phyloP scores from a whole-genome alignment of 2,797 vertebrate species.

The Poeciliopsis infans region DNA sequence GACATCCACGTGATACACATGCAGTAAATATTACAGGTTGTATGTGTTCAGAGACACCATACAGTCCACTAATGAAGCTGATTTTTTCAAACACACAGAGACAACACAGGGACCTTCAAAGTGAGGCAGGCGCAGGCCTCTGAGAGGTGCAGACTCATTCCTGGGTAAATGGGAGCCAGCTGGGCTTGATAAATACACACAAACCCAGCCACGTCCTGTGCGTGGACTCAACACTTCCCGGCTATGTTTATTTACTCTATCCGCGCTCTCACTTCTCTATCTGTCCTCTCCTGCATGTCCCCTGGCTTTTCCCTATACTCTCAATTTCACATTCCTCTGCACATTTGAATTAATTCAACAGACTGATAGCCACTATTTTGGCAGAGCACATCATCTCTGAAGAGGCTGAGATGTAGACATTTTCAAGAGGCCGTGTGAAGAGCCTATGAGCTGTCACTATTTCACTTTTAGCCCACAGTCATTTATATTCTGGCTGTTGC shows the following conservation, averaged over 20 bases:
- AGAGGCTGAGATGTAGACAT: constrained; percentile 7
- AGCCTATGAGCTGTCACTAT: background rate
- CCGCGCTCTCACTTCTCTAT: constrained; percentile 72
- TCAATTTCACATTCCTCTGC: constrained; percentile 48
- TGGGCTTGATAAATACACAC: constrained; percentile 79
- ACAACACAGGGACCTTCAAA: constrained; percentile 74
- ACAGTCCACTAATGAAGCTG: constrained; percentile 65
- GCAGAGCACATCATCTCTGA: constrained; percentile 8
- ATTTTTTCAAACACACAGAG: constrained; percentile 45
- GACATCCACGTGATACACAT: constrained; percentile 37
- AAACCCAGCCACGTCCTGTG: constrained; percentile 76
- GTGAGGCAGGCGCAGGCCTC: constrained; percentile 70
- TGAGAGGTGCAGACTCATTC: constrained; percentile 81
- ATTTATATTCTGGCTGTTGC: background rate
- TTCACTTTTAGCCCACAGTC: background rate
- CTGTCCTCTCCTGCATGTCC: constrained; percentile 69
- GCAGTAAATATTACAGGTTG: constrained; percentile 61
- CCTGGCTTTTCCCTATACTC: constrained; percentile 34
- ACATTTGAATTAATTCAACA: constrained; percentile 39
- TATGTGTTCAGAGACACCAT: constrained; percentile 57
- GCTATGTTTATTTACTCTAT: constrained; percentile 77
- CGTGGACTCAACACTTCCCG: constrained; percentile 77
- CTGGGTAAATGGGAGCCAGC: constrained; percentile 81
- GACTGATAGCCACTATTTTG: constrained; percentile 23
- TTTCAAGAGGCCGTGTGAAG: background rate